Conservation (phyloP, 2,888 invertebrate species). For the Atherix ibis region DNA sequence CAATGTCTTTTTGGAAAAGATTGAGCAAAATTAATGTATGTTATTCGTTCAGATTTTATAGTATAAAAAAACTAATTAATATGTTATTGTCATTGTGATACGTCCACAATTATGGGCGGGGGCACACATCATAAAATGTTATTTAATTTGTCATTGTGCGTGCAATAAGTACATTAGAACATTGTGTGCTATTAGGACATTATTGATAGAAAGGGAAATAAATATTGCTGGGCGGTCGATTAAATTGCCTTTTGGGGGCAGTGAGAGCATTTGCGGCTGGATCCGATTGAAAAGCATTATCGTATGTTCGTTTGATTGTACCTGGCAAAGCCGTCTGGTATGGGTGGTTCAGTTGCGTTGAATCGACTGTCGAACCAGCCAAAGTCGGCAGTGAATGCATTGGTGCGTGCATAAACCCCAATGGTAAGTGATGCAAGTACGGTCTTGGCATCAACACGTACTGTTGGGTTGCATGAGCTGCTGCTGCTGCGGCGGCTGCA, state of each 20-base stretch:
- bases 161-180: conserved; percentile 3
- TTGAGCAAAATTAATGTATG: too few species aligned
- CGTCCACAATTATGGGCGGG: too few species aligned
- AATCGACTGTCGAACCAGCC: conserved; percentile 2
- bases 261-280: conserved; percentile 19
- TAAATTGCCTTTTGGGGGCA: conserved; percentile 27
- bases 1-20: too few species aligned
- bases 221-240: conserved; percentile 17
- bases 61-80: too few species aligned
- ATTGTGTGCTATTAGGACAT: too few species aligned
- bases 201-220: conserved; percentile 13
- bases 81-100: too few species aligned
- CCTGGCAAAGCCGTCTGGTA: conserved; percentile 9
- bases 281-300: conserved; percentile 49
- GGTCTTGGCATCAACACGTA: conserved; percentile 13
- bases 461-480: conserved; percentile 18
- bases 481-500: conserved; percentile 21
- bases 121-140: not conserved
- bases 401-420: conserved; percentile 10
- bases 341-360: conserved; percentile 6
- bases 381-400: conserved; percentile 1
- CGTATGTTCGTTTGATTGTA: conserved; percentile 52
- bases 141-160: not conserved
- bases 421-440: conserved; percentile 7
- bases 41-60: too few species aligned